A percentile compares a stretch with the other conserved stretches of the same genome.
These are phyloP conservation scores for Marcusenius ussheri DNA, from an alignment of 2,113 vertebrate species.

Conservation along the genomic window DNA sequence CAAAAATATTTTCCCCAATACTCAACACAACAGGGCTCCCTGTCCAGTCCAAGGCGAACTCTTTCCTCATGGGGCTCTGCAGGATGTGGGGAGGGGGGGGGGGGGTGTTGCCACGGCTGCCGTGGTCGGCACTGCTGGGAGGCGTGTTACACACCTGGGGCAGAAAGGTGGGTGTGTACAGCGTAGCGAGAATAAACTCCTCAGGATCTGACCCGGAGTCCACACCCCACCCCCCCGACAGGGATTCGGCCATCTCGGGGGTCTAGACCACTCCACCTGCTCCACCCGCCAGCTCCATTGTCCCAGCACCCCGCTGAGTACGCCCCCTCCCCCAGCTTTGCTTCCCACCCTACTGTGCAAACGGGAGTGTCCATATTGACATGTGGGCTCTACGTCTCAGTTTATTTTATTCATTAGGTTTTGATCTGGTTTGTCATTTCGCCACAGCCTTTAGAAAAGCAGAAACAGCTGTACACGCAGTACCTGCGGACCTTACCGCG, in stretches of 20 bases:
- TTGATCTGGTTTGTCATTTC: not conserved
- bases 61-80: not conserved
- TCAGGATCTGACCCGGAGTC: constrained; percentile 31
- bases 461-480: not conserved
- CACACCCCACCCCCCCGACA: constrained; percentile 32
- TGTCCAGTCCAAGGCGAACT: not conserved
- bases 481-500: not conserved
- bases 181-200: constrained; percentile 22
- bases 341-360: constrained; percentile 24
- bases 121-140: not conserved
- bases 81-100: not conserved
- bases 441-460: too few relatives aligned
- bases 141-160: not conserved
- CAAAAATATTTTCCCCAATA: not conserved
- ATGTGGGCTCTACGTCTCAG: not conserved
- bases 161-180: too few relatives aligned
- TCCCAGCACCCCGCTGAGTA: constrained; percentile 13
- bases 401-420: constrained; percentile 7
- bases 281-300: constrained; percentile 28
- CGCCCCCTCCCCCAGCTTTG: not conserved
- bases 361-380: constrained; percentile 42
- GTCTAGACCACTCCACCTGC: constrained; percentile 21
- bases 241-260: constrained; percentile 37
- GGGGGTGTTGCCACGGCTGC: not conserved
- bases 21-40: not conserved